A percentile compares a stretch with the other conserved stretches of the same genome.
phyloP scores from a whole-genome alignment of 2,888 invertebrate genomes.

The Stictocephala bisonia region DNA sequence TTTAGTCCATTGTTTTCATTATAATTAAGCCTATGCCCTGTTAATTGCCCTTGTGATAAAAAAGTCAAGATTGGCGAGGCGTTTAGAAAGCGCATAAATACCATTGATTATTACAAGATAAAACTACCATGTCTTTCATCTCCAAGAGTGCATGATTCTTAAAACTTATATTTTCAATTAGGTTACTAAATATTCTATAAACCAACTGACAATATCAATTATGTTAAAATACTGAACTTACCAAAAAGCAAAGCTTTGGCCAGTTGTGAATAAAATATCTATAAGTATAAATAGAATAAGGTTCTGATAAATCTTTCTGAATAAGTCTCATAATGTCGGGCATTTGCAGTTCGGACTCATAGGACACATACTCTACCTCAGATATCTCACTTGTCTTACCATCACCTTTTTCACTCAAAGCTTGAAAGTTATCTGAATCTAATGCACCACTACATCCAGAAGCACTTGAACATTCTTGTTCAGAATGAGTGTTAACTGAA shows the following conservation, averaged over 20 bases:
- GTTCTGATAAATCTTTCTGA: slow-evolving; percentile 98
- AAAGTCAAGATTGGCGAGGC: too few relatives aligned
- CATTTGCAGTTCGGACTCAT: slow-evolving; percentile 97
- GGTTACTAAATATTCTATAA: too few relatives aligned
- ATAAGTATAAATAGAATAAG: slow-evolving; percentile 99
- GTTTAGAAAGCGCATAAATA: too few relatives aligned
- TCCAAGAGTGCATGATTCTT: too few relatives aligned
- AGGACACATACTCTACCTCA: slow-evolving; percentile 74
- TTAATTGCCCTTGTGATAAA: too few relatives aligned
- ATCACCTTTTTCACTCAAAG: slow-evolving; percentile 4
- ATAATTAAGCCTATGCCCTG: too few relatives aligned
- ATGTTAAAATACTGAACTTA: slow-evolving; percentile 69
- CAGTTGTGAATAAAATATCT: slow-evolving; percentile 99
- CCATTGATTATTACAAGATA: too few relatives aligned
- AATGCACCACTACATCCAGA: not conserved
- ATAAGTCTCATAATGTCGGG: slow-evolving; percentile 99
- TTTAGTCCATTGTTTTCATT: too few relatives aligned
- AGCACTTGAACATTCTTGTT: slow-evolving; percentile 33
- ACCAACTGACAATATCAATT: too few relatives aligned
- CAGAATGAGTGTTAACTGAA: slow-evolving; percentile 19
- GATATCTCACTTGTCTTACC: slow-evolving; percentile 16
- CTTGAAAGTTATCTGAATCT: not conserved
- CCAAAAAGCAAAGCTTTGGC: slow-evolving; percentile 98
- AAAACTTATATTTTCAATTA: too few relatives aligned
- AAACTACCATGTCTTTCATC: too few relatives aligned